Evolutionary conservation across 92 coral and sea anemone genomes (phyloP).

Genomic region (Epizoanthus ramosus): DNA sequence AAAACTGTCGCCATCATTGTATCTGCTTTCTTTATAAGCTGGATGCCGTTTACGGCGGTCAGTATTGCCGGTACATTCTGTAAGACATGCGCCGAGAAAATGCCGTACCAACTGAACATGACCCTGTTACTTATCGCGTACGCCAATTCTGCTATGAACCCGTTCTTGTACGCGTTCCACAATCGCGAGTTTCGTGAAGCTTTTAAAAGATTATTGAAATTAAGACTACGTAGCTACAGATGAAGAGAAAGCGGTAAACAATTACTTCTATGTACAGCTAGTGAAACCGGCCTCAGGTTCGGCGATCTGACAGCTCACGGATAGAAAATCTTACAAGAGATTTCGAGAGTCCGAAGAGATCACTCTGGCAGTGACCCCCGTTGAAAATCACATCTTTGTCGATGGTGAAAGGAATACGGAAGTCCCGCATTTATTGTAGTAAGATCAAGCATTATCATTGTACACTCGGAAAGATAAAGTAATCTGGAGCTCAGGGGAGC

Average conservation of each 20-base stretch:
- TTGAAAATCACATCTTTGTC: no score
- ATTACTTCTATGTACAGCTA: no score
- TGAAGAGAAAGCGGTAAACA: not conserved
- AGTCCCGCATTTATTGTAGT: no score
- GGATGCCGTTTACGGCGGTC: slow-evolving; percentile 76
- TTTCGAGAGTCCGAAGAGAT: no score
- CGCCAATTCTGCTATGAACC: slow-evolving; percentile 78
- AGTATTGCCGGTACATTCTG: slow-evolving; percentile 59
- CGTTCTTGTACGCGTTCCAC: slow-evolving; percentile 82
- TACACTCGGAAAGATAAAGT: no score
- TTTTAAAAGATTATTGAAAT: slow-evolving; percentile 55
- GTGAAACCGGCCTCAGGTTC: no score
- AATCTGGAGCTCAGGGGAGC: no score
- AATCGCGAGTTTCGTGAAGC: slow-evolving; percentile 82
- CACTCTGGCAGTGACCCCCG: no score
- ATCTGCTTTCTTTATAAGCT: slow-evolving; percentile 74
- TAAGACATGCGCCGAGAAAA: not conserved
- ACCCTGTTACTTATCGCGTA: slow-evolving; percentile 65
- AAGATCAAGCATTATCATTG: no score
- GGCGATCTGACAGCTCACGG: no score
- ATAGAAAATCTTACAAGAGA: no score
- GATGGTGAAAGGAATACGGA: no score
- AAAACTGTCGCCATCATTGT: slow-evolving; percentile 82
- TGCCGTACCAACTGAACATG: slow-evolving; percentile 8
- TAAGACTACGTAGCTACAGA: slow-evolving; percentile 24